Base-by-base conservation (phyloP, 1,140 invertebrate species). In the Branchinecta lindahli region DNA sequence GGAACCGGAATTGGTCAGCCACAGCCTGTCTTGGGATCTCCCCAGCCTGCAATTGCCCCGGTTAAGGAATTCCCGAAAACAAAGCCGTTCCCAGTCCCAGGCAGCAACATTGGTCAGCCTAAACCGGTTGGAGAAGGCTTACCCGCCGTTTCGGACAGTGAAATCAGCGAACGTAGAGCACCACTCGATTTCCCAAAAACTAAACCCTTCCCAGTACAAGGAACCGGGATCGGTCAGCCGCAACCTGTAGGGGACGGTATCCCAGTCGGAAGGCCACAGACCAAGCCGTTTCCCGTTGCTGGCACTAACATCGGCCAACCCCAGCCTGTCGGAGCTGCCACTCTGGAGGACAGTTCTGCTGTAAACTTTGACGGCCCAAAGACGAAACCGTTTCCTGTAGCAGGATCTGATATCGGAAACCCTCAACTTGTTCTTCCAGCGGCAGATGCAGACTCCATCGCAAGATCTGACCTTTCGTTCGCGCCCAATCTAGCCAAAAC, bases 81-180 rank as follows among this genome's bases (percentile, higher is more conserved):
- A 2, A 61, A 61, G 52, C 52, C 52, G 12, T 61, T 61, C 52
- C 12, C 52, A 61, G 52, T 61, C 18, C 52, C 52, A 15, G 52
- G 52, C 18, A 15, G 12, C 52, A 61, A 15, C 12, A 33, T 33
- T 33, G 33, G 33, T 33, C 12, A 61, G 52, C 52, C 52, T 61
- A 61, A 61, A 20, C 52, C 52, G 4, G 52, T 20, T 61, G 52
- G 52, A 61, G 52, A 61, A 61, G 52, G 52, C 18, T 61, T 61
- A 12, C 52, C 18, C 18, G 52, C 33, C 33, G 33, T 33, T 33
- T 33, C 33, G 33, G 33, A 33, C 33, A 33, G 33, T 33, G 33
- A 33, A 33, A 33, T 33, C 33, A 33, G 33, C 33, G 33, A 33
- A 33, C 33, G 33, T 33, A 33, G 33, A 33, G 33, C 33, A 33